Evolutionary conservation across 1,140 invertebrate species (phyloP).

Genomic region (Telenomus remus): DNA sequence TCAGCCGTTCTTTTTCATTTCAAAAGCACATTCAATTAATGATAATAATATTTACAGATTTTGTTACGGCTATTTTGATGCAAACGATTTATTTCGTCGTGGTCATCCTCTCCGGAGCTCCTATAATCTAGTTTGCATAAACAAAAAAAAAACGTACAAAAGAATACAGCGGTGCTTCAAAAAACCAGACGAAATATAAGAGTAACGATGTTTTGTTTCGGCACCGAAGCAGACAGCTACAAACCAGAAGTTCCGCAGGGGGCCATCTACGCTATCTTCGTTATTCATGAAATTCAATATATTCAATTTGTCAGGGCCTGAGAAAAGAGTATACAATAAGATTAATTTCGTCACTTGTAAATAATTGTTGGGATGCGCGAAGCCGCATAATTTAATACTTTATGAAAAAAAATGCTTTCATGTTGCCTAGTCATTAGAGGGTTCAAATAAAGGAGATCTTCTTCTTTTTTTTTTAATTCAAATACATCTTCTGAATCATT

Average conservation of each 20-base stretch:
- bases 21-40: conserved; percentile 25
- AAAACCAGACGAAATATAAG: conserved; percentile 39
- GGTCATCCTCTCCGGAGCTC: conserved; percentile 28
- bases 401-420: too few relatives aligned
- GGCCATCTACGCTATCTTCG: conserved; percentile 53
- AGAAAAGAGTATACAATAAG: conserved; percentile 43
- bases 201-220: conserved; percentile 56
- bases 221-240: conserved; percentile 51
- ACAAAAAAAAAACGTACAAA: conserved; percentile 32
- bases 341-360: conserved; percentile 53
- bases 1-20: neutral
- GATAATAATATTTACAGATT: conserved; percentile 44
- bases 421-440: too few relatives aligned
- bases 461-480: too few relatives aligned
- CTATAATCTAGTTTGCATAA: conserved; percentile 55
- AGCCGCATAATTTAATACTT: conserved; percentile 16
- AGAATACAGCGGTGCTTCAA: conserved; percentile 32
- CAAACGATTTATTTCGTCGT: conserved; percentile 27
- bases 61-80: conserved; percentile 21
- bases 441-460: too few relatives aligned
- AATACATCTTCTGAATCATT: too few relatives aligned
- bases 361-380: conserved; percentile 39
- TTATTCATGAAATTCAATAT: conserved; percentile 56
- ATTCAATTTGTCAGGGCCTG: conserved; percentile 46
- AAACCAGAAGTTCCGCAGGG: conserved; percentile 54